Evolutionary conservation across 2,113 vertebrate species (phyloP).

Genomic region (Urocynchramus pylzowi): DNA sequence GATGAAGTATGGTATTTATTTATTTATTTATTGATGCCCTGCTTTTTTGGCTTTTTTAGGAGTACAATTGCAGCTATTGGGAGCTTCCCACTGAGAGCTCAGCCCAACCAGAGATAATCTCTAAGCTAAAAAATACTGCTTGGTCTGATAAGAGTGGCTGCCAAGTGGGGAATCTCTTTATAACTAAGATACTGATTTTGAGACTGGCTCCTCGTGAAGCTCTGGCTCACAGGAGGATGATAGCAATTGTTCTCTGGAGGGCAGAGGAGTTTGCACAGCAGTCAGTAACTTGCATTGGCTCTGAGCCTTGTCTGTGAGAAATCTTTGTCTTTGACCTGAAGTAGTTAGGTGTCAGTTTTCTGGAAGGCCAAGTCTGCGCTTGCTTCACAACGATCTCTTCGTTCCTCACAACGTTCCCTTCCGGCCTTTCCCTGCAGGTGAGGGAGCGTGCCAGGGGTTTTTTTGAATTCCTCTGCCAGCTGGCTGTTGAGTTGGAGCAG

Average conservation of each 20-base stretch:
- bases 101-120: neutral
- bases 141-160: neutral
- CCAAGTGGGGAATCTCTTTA: neutral
- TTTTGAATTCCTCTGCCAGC: conserved; percentile 83
- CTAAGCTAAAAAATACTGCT: neutral
- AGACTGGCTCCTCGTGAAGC: neutral
- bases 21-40: neutral
- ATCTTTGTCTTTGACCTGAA: neutral
- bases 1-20: conserved; percentile 80
- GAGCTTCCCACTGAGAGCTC: neutral
- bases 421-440: conserved; percentile 72
- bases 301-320: neutral
- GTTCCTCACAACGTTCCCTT: neutral
- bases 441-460: conserved; percentile 85
- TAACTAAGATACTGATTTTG: neutral
- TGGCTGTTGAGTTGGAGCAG: conserved; percentile 63
- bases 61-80: neutral
- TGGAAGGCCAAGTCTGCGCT: neutral
- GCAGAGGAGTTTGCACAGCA: neutral
- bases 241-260: neutral
- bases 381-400: neutral
- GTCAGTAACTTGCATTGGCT: neutral
- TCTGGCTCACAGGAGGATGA: neutral
- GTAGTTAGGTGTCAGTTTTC: neutral
- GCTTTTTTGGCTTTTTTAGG: neutral